Base-by-base conservation (phyloP, 2,888 invertebrate genomes). In the Heteropelma amictum region DNA sequence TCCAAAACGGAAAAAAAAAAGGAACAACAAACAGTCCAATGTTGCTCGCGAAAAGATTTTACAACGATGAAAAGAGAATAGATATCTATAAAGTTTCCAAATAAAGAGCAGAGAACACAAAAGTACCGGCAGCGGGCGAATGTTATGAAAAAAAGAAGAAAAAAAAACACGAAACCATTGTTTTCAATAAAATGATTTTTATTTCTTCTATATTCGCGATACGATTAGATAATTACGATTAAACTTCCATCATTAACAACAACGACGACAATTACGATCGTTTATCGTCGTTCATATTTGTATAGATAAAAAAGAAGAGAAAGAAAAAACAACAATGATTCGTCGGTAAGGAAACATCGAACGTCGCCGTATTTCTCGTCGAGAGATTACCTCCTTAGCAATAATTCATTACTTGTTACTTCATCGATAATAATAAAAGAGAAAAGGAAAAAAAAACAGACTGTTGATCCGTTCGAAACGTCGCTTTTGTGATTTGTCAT, bases 181-280 rank as follows among this genome's bases (percentile, higher is more conserved):
- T 75, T 75, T 76, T 60, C 81, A 86, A 87, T 86, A 87, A 87
- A 87, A 81, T 84, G 81, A 84, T 84, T 87, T 87, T 87, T 86
- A 87, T 87, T 87, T 86, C 85, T 85, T 86, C 80, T 85, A 81
- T 77, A 76, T 78, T 68, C 38, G 61, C 51, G 56, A 40, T 71
- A 58, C 12, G 68, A 56, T 65, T 60, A 58, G 74, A 47, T 61
- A 65, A 42, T 71, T 67, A 60, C 51, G 65, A 67, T 68, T 45
- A 67, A 75, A 67, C 61, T 67, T 75, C 67, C 56, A 54, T 58
- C 42, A 63, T 58, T 58, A 71, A 71, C 71, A 70, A 65, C 65
- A 75, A 68, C 56, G 28, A 63, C 73, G 28, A 71, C 42, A 69
- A 53, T 19, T 51, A 71, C 35, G 53, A 69, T 30, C 49, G 49